A percentile compares a stretch with the other conserved stretches of the same genome.
Conservation (phyloP, 2,113 vertebrate genomes). For the Trematocara macrostoma region DNA sequence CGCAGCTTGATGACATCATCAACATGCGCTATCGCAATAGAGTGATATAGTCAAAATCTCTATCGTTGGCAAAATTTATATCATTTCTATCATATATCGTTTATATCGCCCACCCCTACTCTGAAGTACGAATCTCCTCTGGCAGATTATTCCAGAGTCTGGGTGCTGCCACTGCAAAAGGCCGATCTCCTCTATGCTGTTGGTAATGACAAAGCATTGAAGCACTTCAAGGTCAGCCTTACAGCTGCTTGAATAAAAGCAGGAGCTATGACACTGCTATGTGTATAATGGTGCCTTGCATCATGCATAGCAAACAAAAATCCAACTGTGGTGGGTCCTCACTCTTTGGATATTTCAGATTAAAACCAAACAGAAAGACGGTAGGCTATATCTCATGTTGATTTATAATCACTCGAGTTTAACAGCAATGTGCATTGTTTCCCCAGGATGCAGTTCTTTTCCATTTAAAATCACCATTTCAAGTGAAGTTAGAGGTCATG, state of each 20-base stretch:
- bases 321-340: background rate
- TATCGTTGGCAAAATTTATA: too few relatives aligned
- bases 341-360: background rate
- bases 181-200: background rate
- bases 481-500: constrained; percentile 18
- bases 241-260: background rate
- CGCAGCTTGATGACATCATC: too few relatives aligned
- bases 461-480: background rate
- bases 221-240: background rate
- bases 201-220: background rate
- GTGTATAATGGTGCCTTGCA: background rate
- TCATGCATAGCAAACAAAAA: background rate
- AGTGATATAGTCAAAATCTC: too few relatives aligned
- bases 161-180: background rate
- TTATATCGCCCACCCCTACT: background rate
- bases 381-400: background rate
- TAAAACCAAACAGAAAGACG: background rate
- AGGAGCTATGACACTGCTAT: background rate
- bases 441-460: background rate
- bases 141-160: background rate
- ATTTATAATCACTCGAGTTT: background rate
- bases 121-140: background rate
- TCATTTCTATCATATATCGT: too few relatives aligned
- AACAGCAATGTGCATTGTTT: background rate
- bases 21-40: too few relatives aligned